Evolutionary conservation across 2,797 vertebrate species (phyloP).

Genomic region (Helarctos malayanus): DNA sequence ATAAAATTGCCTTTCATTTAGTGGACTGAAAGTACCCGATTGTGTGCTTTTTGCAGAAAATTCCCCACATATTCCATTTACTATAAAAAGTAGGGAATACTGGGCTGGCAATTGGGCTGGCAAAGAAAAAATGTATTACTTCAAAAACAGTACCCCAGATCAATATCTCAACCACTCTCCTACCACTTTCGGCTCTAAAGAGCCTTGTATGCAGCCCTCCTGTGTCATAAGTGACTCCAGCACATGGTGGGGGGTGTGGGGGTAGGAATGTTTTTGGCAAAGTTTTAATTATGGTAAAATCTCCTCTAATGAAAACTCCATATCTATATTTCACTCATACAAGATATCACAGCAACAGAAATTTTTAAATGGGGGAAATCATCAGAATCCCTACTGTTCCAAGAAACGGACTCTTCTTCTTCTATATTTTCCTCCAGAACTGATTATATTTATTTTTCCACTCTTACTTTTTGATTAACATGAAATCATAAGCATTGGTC

Average conservation of each 20-base stretch:
- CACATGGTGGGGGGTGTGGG: background rate
- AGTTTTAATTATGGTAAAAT: background rate
- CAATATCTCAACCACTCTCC: background rate
- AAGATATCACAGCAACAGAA: background rate
- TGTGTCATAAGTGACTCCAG: background rate
- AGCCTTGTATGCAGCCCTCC: background rate
- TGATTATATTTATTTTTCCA: background rate
- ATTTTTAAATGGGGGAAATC: constrained; percentile 23
- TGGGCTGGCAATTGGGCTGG: background rate
- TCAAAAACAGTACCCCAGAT: background rate
- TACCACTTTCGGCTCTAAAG: background rate
- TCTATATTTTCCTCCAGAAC: background rate
- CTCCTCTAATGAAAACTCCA: background rate
- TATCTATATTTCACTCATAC: background rate
- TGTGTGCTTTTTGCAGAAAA: background rate
- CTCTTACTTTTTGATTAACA: background rate
- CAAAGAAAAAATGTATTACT: background rate
- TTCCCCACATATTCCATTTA: background rate
- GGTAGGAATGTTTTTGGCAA: background rate
- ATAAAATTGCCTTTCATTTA: background rate
- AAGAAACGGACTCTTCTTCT: background rate
- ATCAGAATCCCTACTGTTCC: background rate
- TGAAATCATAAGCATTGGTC: background rate
- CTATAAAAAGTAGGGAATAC: background rate
- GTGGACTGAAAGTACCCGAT: background rate